These are phyloP conservation scores for Limnephilus auricula DNA, from an alignment of 2,888 invertebrate species.

Conservation along the genomic window DNA sequence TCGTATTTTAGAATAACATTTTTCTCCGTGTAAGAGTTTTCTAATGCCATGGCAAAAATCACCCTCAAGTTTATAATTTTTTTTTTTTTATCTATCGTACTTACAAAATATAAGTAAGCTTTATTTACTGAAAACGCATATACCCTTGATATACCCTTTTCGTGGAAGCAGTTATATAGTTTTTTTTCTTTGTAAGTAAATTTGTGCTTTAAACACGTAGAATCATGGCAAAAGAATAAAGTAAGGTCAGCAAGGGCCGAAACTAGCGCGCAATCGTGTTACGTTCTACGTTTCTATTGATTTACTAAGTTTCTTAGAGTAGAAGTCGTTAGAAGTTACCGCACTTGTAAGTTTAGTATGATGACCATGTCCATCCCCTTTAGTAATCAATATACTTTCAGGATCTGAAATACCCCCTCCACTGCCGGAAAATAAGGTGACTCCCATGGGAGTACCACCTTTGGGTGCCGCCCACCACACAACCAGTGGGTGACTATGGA, in stretches of 20 bases:
- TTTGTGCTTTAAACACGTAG: background rate
- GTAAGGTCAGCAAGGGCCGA: background rate
- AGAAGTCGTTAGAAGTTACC: background rate
- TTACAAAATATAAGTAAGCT: no score
- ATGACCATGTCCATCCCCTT: background rate
- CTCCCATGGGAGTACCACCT: slow-evolving; percentile 66
- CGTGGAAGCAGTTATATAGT: background rate
- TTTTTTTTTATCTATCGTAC: no score
- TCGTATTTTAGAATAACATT: no score
- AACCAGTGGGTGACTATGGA: slow-evolving; percentile 46
- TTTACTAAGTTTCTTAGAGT: background rate
- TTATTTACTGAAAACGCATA: background rate
- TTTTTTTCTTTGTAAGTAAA: background rate
- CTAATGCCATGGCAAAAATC: no score
- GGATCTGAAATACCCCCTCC: slow-evolving; percentile 48
- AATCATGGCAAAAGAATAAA: background rate
- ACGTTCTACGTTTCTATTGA: background rate
- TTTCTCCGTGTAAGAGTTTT: no score
- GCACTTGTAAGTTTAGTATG: background rate
- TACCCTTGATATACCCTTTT: background rate
- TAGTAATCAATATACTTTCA: background rate
- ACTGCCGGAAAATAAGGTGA: slow-evolving; percentile 58
- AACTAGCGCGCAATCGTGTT: background rate
- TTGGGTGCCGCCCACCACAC: slow-evolving; percentile 64
- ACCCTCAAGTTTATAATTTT: no score